A percentile compares a stretch with the other conserved stretches of the same genome.
Conservation (phyloP, 1,140 invertebrate species). For the Bombus pascuorum region DNA sequence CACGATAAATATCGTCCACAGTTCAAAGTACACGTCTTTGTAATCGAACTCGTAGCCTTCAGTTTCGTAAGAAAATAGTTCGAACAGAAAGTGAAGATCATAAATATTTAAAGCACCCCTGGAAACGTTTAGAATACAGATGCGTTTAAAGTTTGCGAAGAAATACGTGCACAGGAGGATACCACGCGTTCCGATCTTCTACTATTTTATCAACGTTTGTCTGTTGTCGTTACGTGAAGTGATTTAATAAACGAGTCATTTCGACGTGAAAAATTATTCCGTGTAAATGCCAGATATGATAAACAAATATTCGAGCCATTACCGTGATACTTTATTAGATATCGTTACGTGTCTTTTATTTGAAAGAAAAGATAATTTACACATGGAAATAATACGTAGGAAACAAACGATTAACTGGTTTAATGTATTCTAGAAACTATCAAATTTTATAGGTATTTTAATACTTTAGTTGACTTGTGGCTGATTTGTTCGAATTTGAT, state of each 20-base stretch:
- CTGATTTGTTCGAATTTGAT: too few relatives aligned
- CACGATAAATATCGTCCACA: neutral
- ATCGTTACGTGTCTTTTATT: neutral
- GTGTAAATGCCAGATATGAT: neutral
- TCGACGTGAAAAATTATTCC: neutral
- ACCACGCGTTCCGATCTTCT: neutral
- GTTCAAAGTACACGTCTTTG: too few relatives aligned
- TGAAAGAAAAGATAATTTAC: neutral
- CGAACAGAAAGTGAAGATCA: neutral
- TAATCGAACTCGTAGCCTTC: too few relatives aligned
- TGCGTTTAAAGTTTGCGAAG: neutral
- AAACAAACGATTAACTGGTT: neutral
- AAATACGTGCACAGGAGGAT: neutral
- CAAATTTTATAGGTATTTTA: too few relatives aligned
- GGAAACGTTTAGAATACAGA: constrained; percentile 11
- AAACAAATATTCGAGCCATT: neutral
- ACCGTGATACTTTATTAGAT: neutral
- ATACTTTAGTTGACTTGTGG: too few relatives aligned
- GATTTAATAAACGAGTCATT: constrained; percentile 17
- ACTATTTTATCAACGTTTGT: neutral
- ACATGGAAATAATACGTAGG: neutral
- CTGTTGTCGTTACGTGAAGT: constrained; percentile 18
- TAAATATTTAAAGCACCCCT: neutral
- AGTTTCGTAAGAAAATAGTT: constrained; percentile 8
- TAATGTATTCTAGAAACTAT: too few relatives aligned